These are phyloP conservation scores for Ornithorhynchus anatinus DNA, from an alignment of 2,113 vertebrate species.

Conservation along the genomic window DNA sequence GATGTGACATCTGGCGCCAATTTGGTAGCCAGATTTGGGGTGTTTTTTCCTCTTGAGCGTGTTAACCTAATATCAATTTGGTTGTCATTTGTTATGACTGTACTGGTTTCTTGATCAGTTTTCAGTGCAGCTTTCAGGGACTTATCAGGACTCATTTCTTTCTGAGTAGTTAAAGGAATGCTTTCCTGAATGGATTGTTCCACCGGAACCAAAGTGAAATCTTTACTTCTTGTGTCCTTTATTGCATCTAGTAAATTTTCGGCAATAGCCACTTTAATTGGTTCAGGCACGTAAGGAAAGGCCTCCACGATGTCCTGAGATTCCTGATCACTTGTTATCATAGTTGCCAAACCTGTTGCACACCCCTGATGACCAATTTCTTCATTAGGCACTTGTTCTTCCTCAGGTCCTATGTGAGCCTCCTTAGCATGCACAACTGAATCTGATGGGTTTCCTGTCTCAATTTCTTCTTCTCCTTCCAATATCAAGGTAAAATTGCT, in stretches of 20 bases:
- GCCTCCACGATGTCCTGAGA: conserved; percentile 59
- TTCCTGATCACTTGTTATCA: conserved; percentile 60
- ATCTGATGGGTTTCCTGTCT: conserved; percentile 37
- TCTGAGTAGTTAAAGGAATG: conserved; percentile 51
- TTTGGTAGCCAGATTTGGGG: background rate
- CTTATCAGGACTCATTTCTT: conserved; percentile 39
- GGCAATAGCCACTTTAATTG: conserved; percentile 70
- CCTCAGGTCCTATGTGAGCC: conserved; percentile 6
- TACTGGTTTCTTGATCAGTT: conserved; percentile 40
- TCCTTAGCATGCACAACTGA: conserved; percentile 21
- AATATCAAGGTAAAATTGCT: conserved; percentile 86
- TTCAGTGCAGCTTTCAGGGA: conserved; percentile 21
- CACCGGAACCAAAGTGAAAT: conserved; percentile 61
- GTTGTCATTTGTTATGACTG: conserved; percentile 15
- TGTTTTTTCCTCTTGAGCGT: conserved; percentile 33
- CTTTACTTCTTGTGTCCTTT: conserved; percentile 76
- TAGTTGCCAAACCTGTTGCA: conserved; percentile 36
- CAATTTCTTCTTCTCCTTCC: conserved; percentile 81
- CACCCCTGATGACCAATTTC: conserved; percentile 41
- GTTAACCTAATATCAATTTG: conserved; percentile 27
- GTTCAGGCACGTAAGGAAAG: conserved; percentile 74
- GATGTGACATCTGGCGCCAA: conserved; percentile 11
- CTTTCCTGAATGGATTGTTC: conserved; percentile 62
- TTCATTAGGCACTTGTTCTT: background rate
- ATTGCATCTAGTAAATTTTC: conserved; percentile 74